phyloP scores from a whole-genome alignment of 2,113 vertebrate species.

The Corydoras maculifer region DNA sequence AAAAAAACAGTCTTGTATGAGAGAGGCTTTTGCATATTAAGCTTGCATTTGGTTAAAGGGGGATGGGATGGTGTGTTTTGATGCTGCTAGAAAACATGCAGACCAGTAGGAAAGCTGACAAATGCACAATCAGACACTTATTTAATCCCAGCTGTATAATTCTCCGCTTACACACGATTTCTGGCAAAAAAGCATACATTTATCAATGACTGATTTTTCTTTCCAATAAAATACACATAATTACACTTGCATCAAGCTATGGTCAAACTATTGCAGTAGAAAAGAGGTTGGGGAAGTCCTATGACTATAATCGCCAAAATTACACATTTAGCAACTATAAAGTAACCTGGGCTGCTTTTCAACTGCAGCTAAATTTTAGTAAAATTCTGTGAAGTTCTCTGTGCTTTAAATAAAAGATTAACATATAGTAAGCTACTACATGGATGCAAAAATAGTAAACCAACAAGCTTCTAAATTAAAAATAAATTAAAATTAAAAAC shows the following conservation, averaged over 20 bases:
- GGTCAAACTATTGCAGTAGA: constrained; percentile 20
- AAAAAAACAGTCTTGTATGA: constrained; percentile 3
- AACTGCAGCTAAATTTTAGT: neutral
- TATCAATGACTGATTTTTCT: constrained; percentile 2
- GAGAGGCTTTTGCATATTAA: constrained; percentile 38
- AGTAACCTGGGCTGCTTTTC: neutral
- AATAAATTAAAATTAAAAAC: too few species aligned
- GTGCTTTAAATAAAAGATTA: too few species aligned
- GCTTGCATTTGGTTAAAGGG: constrained; percentile 38
- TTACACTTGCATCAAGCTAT: neutral
- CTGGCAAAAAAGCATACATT: constrained; percentile 13
- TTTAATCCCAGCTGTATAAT: neutral
- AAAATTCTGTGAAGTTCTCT: too few species aligned
- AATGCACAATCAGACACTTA: constrained; percentile 18
- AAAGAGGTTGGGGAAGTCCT: neutral
- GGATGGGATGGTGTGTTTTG: neutral
- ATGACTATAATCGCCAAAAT: constrained; percentile 9
- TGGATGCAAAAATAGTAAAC: too few species aligned
- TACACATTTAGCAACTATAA: constrained; percentile 14
- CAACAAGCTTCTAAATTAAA: too few species aligned
- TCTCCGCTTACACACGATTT: constrained; percentile 1
- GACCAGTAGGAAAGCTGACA: constrained; percentile 33
- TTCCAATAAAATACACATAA: neutral
- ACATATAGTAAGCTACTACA: too few species aligned
- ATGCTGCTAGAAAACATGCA: constrained; percentile 33